A percentile compares a stretch with the other conserved stretches of the same genome.
Conservation (phyloP, 2,797 vertebrate species). For the Smutsia gigantea region DNA sequence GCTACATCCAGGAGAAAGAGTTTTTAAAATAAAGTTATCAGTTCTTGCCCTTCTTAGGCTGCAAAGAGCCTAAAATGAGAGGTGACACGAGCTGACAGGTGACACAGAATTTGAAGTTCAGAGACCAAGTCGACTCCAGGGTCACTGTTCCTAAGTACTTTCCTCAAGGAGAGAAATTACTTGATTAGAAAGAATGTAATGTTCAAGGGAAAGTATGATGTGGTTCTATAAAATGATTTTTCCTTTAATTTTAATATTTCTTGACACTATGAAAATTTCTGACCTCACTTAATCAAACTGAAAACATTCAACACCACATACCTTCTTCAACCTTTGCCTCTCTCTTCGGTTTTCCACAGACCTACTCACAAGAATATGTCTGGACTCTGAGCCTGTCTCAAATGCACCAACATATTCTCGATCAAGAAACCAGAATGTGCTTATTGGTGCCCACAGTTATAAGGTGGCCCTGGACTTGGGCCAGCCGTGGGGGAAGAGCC, state of each 20-base stretch:
- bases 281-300: conserved; percentile 57
- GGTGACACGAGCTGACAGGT: not conserved
- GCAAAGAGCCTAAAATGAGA: not conserved
- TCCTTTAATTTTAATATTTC: conserved; percentile 60
- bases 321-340: not conserved
- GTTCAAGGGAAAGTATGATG: conserved; percentile 32
- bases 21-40: not conserved
- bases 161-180: conserved; percentile 25
- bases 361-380: not conserved
- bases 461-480: not conserved
- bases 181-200: not conserved
- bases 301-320: not conserved
- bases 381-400: not conserved
- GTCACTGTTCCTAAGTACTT: not conserved
- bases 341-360: not conserved
- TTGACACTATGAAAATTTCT: not conserved
- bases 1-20: not conserved
- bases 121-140: not conserved
- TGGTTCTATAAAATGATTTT: not conserved
- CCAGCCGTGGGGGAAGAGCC: no score
- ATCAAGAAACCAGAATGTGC: not conserved
- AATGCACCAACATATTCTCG: not conserved
- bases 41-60: not conserved
- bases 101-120: not conserved
- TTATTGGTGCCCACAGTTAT: not conserved